Base-by-base conservation (phyloP, 1,140 invertebrate species). In the Bacillus rossius region DNA sequence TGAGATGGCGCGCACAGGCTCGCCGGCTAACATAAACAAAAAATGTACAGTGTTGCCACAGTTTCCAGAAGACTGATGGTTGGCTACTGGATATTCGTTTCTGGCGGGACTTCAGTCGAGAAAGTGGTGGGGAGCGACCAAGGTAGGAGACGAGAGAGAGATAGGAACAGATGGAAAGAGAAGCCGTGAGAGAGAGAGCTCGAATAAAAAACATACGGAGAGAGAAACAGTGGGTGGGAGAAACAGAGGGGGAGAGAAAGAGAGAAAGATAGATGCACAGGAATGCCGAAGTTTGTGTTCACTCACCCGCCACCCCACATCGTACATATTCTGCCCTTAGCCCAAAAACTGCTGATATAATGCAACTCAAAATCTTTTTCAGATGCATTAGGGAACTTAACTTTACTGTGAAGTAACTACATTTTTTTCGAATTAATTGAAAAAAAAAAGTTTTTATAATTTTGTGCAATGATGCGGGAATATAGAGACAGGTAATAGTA, bases 1-100 rank as follows among this genome's bases (percentile, higher is more conserved):
- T 54, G 49, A 42, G 57, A 59, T 59, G 51, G 57, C 57, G 57
- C 57, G 57, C 50, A 53, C 19, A 59, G 57, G 50, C 57, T 59
- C 57, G 51, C 49, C 43, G 57, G 42, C 57, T 54, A 59, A 61
- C 55, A 54, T 61, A 61, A 51, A 61, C 55, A 58, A 58, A 57
- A 61, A 57, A 34, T 61, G 55, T 59, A 53, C 55, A 59, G 43
- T n/a, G 40, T 50, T 61, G 55, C 55, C 49, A 52, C 23, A 34
- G 34, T 25, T 23, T 29, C 29, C 23, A 48, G 55, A 29, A 17
- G 20, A 16, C 34, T 56, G 55, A 29, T 57, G 17, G 43, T 50
- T 38, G 42, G 55, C 55, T 57, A 49, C 55, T 49, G 55, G 55
- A 38, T 55, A 40, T 55, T 55, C 53, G 53, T 55, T 53, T 57